Percentiles rank a stretch among this genome's conserved stretches.
These are phyloP conservation scores for Ceratina japonica DNA, from an alignment of 1,140 invertebrate genomes.

Conservation along the genomic window DNA sequence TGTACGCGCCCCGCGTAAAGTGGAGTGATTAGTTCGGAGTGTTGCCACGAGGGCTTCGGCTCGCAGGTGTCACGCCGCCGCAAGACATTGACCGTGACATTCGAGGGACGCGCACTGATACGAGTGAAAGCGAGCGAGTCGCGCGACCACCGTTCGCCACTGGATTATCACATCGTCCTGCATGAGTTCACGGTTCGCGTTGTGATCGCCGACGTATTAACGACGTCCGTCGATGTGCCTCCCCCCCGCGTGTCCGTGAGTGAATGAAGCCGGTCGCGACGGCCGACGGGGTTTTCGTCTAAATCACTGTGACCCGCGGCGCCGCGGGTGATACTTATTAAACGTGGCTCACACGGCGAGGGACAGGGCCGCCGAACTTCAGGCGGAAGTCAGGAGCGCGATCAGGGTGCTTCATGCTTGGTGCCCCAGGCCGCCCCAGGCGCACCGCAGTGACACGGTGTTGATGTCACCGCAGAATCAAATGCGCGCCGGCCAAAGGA, in stretches of 20 bases:
- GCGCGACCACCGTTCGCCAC: background rate
- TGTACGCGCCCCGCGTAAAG: slow-evolving; percentile 27
- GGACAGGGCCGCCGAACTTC: slow-evolving; percentile 75
- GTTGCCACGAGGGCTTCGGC: slow-evolving; percentile 47
- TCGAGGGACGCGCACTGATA: slow-evolving; percentile 54
- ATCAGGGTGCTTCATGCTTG: slow-evolving; percentile 78
- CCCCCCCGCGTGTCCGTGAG: slow-evolving; percentile 30
- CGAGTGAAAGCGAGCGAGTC: slow-evolving; percentile 27
- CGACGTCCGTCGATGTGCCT: slow-evolving; percentile 10
- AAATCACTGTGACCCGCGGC: slow-evolving; percentile 61
- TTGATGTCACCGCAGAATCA: slow-evolving; percentile 76
- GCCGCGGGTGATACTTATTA: slow-evolving; percentile 59
- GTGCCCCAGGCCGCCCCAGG: slow-evolving; percentile 72
- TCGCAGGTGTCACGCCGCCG: slow-evolving; percentile 61
- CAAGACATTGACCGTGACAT: slow-evolving; percentile 66
- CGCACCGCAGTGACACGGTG: slow-evolving; percentile 73
- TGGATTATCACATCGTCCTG: too few relatives aligned
- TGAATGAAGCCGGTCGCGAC: slow-evolving; percentile 38
- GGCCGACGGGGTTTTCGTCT: slow-evolving; percentile 45
- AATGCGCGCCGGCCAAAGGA: slow-evolving; percentile 63
- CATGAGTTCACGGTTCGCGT: background rate
- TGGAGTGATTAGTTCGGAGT: slow-evolving; percentile 50
- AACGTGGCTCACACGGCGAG: slow-evolving; percentile 77
- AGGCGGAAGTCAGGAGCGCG: slow-evolving; percentile 77
- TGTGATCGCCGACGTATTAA: background rate